Percentiles rank a stretch among this genome's conserved stretches.
Conservation (phyloP, 23 tunicate genomes). For the Corella eumyota region DNA sequence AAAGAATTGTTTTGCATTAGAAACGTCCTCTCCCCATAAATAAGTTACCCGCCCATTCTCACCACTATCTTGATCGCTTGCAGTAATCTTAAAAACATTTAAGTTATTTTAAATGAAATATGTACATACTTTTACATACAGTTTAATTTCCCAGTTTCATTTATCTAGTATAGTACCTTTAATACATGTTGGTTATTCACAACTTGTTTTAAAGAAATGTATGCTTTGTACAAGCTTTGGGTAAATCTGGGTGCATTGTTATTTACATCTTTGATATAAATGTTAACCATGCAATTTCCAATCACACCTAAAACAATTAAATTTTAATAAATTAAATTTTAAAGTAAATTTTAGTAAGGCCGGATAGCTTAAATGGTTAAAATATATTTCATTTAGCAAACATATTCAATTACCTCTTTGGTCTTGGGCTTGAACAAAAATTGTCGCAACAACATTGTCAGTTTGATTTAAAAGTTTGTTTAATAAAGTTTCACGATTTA, state of each 20-base stretch:
- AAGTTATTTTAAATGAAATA: background rate
- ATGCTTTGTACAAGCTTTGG: conserved; percentile 6
- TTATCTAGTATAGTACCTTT: conserved; percentile 3
- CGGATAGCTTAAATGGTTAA: too few relatives aligned
- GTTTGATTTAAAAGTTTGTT: too few relatives aligned
- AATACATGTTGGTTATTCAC: conserved; percentile 6
- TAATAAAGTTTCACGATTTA: too few relatives aligned
- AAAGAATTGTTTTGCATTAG: conserved; percentile 16
- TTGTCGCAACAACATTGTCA: too few relatives aligned
- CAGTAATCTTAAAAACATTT: conserved; percentile 13
- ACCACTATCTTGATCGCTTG: conserved; percentile 38
- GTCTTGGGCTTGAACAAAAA: too few relatives aligned
- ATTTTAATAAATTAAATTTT: too few relatives aligned
- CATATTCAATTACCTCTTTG: too few relatives aligned
- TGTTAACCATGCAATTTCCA: conserved; percentile 4
- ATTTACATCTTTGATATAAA: conserved; percentile 34
- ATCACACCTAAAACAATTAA: conserved; percentile 23
- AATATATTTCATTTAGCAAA: too few relatives aligned
- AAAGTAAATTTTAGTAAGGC: too few relatives aligned
- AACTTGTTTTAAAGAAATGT: conserved; percentile 2
- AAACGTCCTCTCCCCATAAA: conserved; percentile 9
- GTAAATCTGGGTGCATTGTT: conserved; percentile 43
- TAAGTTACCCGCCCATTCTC: conserved; percentile 32
- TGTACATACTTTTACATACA: too few relatives aligned
- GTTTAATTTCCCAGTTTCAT: too few relatives aligned